Evolutionary conservation across 2,888 invertebrate genomes (phyloP).

Genomic region (Xiphydria camelus): DNA sequence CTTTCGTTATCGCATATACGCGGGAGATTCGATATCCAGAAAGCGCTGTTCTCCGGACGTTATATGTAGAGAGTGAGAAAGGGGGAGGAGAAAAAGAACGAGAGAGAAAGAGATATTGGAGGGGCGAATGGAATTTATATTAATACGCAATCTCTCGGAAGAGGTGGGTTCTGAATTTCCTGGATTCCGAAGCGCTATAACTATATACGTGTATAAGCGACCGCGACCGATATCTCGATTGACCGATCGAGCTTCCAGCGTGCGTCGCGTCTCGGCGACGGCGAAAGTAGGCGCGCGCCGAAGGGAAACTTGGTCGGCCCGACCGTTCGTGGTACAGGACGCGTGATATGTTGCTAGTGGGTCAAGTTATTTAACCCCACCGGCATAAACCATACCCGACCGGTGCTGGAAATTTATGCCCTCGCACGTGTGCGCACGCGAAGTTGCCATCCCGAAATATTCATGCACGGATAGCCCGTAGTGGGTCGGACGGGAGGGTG

Average conservation of each 20-base stretch:
- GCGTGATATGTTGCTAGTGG: constrained; percentile 52
- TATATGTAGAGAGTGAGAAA: background rate
- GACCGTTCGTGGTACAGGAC: constrained; percentile 20
- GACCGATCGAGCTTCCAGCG: constrained; percentile 33
- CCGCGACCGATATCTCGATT: too few species aligned
- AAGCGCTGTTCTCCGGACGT: too few species aligned
- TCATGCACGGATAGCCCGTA: constrained; percentile 17
- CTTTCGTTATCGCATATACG: too few species aligned
- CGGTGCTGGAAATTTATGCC: constrained; percentile 47
- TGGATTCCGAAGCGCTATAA: background rate
- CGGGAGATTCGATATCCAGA: too few species aligned
- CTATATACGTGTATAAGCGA: background rate
- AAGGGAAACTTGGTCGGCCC: too few species aligned
- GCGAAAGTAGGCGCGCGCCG: background rate
- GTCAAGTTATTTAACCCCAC: constrained; percentile 57
- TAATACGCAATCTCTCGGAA: constrained; percentile 10
- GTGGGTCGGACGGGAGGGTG: constrained; percentile 2
- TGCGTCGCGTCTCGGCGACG: background rate
- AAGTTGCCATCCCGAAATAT: constrained; percentile 24
- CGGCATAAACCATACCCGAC: constrained; percentile 50
- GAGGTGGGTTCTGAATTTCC: background rate
- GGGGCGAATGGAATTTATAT: constrained; percentile 25
- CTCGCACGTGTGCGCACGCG: too few species aligned
- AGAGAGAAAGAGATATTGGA: background rate
- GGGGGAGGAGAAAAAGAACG: constrained; percentile 7